phyloP scores from a whole-genome alignment of 2,888 invertebrate species.

The Netelia virgata region DNA sequence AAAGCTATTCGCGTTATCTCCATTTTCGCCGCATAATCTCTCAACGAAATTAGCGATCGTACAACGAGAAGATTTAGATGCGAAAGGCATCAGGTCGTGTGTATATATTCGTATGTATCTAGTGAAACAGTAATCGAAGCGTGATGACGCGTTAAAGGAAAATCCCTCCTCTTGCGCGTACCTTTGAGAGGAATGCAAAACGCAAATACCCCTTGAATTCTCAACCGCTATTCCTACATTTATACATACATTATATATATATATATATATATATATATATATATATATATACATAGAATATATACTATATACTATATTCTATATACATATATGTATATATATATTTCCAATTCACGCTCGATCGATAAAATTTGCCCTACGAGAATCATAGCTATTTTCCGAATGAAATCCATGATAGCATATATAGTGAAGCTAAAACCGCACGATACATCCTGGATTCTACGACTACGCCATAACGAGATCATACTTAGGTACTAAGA shows the following conservation, averaged over 20 bases:
- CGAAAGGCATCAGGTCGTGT: conserved; percentile 32
- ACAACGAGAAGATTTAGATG: conserved; percentile 57
- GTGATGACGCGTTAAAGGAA: conserved; percentile 48
- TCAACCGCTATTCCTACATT: conserved; percentile 6
- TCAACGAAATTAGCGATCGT: conserved; percentile 60
- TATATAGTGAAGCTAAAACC: conserved; percentile 17
- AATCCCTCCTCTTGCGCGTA: conserved; percentile 22
- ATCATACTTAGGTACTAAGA: conserved; percentile 42
- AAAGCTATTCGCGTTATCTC: conserved; percentile 59
- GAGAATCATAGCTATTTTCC: conserved; percentile 35
- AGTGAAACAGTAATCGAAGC: conserved; percentile 31
- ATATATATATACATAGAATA: too few species aligned
- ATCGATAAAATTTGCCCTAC: not conserved
- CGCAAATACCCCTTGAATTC: conserved; percentile 30
- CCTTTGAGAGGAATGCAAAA: conserved; percentile 23
- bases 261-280: not conserved
- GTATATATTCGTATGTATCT: conserved; percentile 24
- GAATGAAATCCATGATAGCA: conserved; percentile 21
- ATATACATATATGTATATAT: not conserved
- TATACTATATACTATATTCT: too few species aligned
- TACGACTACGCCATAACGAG: conserved; percentile 9
- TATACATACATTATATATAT: not conserved
- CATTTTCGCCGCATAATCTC: conserved; percentile 52
- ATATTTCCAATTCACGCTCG: conserved; percentile 23
- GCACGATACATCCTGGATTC: not conserved